These are phyloP conservation scores for Melolontha melolontha DNA, from an alignment of 2,888 invertebrate genomes.

Conservation along the genomic window DNA sequence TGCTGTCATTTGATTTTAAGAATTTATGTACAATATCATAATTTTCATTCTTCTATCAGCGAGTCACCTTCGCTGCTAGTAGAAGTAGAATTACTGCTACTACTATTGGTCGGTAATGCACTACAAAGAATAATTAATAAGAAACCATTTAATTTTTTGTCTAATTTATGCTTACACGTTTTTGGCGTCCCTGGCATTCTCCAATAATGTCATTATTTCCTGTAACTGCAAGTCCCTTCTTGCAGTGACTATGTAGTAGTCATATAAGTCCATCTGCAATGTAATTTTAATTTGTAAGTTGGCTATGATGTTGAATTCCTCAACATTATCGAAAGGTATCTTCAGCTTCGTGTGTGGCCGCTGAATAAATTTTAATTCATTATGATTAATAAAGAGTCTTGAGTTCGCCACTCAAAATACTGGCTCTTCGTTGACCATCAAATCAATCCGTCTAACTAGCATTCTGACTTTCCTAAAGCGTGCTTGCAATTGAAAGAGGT, in stretches of 20 bases:
- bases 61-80: too few relatives aligned
- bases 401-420: not conserved
- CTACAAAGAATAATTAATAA: not conserved
- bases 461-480: slow-evolving; percentile 9
- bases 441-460: not conserved
- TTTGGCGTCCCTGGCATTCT: slow-evolving; percentile 8
- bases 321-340: slow-evolving; percentile 3
- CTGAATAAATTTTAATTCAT: slow-evolving; percentile 4
- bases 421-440: not conserved
- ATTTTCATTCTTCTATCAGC: too few relatives aligned
- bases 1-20: too few relatives aligned
- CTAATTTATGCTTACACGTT: slow-evolving; percentile 15
- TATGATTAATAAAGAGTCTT: slow-evolving; percentile 6
- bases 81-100: too few relatives aligned
- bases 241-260: not conserved
- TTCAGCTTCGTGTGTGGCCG: not conserved
- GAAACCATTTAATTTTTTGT: slow-evolving; percentile 15
- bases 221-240: slow-evolving; percentile 4
- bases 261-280: not conserved
- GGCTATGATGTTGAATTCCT: slow-evolving; percentile 2
- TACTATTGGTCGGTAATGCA: too few relatives aligned
- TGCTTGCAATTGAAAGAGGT: slow-evolving; percentile 9
- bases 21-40: too few relatives aligned
- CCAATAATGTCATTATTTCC: slow-evolving; percentile 7
- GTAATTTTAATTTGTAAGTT: slow-evolving; percentile 1